Conservation (phyloP, 2,113 vertebrate species). For the Rousettus leschenaultii region DNA sequence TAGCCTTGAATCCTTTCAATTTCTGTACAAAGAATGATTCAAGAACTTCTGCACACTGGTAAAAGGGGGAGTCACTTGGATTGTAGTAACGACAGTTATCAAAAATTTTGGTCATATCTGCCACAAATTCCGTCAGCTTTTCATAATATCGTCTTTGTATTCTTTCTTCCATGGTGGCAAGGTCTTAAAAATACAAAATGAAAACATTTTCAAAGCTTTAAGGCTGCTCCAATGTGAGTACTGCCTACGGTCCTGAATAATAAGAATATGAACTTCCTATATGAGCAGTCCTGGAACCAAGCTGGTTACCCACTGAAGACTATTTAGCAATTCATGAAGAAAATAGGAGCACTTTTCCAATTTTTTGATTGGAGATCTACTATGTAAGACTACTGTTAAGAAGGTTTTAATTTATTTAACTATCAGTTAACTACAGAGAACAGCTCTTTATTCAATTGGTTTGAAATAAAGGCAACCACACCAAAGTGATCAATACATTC, state of each 20-base stretch:
- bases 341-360: not conserved
- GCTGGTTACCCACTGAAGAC: not conserved
- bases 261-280: not conserved
- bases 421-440: not conserved
- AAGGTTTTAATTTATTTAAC: not conserved
- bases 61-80: conserved; percentile 98
- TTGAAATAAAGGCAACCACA: not conserved
- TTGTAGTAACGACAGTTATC: conserved; percentile 99
- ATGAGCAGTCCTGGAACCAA: not conserved
- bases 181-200: conserved; percentile 86
- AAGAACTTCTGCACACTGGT: conserved; percentile 97
- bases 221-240: not conserved
- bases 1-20: conserved; percentile 98
- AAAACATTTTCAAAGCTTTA: conserved; percentile 35
- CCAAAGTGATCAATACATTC: not conserved
- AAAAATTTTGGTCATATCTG: conserved; percentile 99
- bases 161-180: conserved; percentile 96
- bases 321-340: not conserved
- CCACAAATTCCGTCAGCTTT: conserved; percentile 98
- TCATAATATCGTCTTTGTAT: conserved; percentile 95
- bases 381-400: not conserved
- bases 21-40: conserved; percentile 99
- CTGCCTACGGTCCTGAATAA: not conserved
- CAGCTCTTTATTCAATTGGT: not conserved
- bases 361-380: not conserved